Evolutionary conservation across 64 coral and sea anemone genomes (phyloP).

Genomic region (Cladopsammia gracilis): DNA sequence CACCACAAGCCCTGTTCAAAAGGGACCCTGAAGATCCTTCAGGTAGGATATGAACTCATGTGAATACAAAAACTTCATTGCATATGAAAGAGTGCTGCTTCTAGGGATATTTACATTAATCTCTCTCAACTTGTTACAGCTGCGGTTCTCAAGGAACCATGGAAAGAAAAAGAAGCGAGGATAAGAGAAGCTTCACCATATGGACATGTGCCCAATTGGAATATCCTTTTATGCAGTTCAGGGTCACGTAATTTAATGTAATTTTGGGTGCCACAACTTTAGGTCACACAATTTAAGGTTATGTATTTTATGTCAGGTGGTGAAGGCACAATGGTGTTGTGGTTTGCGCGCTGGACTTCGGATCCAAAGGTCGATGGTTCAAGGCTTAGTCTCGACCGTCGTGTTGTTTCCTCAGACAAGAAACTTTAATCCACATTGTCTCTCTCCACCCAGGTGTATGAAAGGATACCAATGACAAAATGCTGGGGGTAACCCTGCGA

Average conservation of each 20-base stretch:
- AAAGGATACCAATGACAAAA: too few species aligned
- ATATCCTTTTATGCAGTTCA: constrained; percentile 84
- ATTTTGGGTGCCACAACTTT: background rate
- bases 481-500: too few species aligned
- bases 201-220: constrained; percentile 98
- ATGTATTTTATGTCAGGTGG: background rate
- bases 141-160: constrained; percentile 96
- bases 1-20: constrained; percentile 91
- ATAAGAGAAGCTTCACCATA: constrained; percentile 93
- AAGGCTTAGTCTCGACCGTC: too few species aligned
- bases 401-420: too few species aligned
- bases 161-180: constrained; percentile 94
- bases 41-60: constrained; percentile 50
- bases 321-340: background rate
- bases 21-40: constrained; percentile 98
- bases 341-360: too few species aligned
- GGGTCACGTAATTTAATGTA: too few species aligned
- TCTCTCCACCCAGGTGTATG: too few species aligned
- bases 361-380: too few species aligned
- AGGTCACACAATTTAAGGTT: background rate
- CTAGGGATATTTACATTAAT: too few species aligned
- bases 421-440: too few species aligned
- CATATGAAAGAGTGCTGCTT: too few species aligned
- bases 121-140: constrained; percentile 51
- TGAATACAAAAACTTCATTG: too few species aligned